A percentile compares a stretch with the other conserved stretches of the same genome.
phyloP scores from a whole-genome alignment of 2,113 vertebrate genomes.

The Plecturocebus donacophilus region DNA sequence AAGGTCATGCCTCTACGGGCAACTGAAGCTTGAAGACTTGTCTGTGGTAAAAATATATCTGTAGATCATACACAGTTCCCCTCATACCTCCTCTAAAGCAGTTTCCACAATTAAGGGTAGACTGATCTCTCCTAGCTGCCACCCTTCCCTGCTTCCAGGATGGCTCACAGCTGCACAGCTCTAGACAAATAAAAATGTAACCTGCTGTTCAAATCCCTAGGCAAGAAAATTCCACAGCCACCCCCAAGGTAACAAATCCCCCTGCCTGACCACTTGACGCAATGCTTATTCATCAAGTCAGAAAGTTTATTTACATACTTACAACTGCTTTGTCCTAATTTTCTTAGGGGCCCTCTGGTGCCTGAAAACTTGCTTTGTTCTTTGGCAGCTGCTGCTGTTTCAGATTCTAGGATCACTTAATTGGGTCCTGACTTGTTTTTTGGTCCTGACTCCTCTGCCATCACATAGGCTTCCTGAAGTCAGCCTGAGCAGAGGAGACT shows the following conservation, averaged over 20 bases:
- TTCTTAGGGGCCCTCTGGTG: background rate
- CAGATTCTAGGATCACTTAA: constrained; percentile 43
- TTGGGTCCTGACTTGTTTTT: background rate
- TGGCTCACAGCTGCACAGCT: constrained; percentile 23
- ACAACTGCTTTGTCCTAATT: constrained; percentile 44
- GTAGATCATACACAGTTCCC: constrained; percentile 11
- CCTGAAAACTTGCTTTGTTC: constrained; percentile 49
- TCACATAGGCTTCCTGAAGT: background rate
- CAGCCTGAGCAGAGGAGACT: background rate
- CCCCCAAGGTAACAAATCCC: constrained; percentile 71
- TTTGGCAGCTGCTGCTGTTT: background rate
- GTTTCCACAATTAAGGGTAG: constrained; percentile 61
- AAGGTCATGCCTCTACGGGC: constrained; percentile 21
- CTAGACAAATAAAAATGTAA: constrained; percentile 59
- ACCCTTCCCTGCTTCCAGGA: background rate
- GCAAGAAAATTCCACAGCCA: constrained; percentile 67
- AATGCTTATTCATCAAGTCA: constrained; percentile 18
- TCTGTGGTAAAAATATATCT: constrained; percentile 53
- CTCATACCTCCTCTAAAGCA: constrained; percentile 25
- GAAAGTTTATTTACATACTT: constrained; percentile 60
- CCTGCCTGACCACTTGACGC: background rate
- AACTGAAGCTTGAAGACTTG: constrained; percentile 49
- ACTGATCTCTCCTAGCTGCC: constrained; percentile 26
- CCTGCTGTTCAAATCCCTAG: constrained; percentile 63
- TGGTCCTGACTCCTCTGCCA: background rate